A percentile compares a stretch with the other conserved stretches of the same genome.
These are phyloP conservation scores for Haliaeetus leucogaster DNA, from an alignment of 2,113 vertebrate genomes.

Conservation along the genomic window DNA sequence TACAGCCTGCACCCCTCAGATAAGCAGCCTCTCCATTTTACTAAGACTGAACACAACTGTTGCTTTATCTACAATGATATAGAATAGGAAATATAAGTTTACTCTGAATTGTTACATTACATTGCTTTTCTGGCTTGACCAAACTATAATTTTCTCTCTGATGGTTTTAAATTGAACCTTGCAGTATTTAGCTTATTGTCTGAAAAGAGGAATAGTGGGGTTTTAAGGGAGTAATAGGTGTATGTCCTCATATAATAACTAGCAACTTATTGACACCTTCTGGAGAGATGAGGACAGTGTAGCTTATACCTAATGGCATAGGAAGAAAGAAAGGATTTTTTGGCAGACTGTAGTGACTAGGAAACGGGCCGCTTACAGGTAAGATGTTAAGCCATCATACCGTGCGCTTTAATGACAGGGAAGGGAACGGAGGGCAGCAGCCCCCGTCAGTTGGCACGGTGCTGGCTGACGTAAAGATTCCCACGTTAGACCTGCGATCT, in stretches of 20 bases:
- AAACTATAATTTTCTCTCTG: fast-evolving
- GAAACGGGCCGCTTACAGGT: too few species aligned
- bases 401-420: fast-evolving
- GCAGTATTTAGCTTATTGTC: fast-evolving
- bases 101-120: not conserved
- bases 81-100: not conserved
- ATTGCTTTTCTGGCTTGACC: not conserved
- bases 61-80: not conserved
- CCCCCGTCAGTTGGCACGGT: not conserved
- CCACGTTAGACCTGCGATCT: not conserved
- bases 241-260: fast-evolving
- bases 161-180: not conserved
- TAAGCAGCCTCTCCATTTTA: fast-evolving
- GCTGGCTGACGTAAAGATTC: not conserved
- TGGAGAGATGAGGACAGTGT: not conserved
- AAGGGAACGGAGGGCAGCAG: not conserved
- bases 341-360: not conserved
- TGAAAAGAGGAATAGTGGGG: not conserved
- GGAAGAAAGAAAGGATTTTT: not conserved
- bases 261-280: not conserved
- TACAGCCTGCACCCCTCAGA: not conserved
- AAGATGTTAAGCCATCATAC: fast-evolving
- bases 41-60: not conserved
- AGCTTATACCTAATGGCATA: fast-evolving
- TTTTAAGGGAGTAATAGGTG: fast-evolving